Evolutionary conservation across 92 coral and sea anemone genomes (phyloP), one percentile per base, ranked within the genome.

Genomic region (Bergia puertoricense): DNA sequence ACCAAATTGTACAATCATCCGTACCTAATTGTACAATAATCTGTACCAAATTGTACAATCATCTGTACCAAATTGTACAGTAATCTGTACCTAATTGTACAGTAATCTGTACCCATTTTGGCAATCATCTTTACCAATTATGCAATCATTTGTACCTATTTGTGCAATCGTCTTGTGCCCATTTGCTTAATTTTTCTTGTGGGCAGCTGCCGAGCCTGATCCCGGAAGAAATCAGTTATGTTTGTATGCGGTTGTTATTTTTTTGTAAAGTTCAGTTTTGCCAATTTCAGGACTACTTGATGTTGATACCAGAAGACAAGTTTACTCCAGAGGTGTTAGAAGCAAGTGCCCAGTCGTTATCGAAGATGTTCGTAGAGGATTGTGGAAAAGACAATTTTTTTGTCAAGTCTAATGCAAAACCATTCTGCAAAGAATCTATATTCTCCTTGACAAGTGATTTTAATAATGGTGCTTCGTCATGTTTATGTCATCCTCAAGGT

Each of bases 391-490:
- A 97, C 86, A 30, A 92, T 65, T 90, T 92, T 81, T 90, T 72
- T 86, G 92, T 97, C 85, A 94, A 93, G 50, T 77, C 94, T 22
- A 77, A 88, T 48, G 93, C 86, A 22, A 88, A 81, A n/a, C 80
- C 78, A 69, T 81, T 91, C 84, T 97, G 99, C 86, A 93, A 90
- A 67, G 89, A 94, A 66, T 96, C 98, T 37, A 95, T 95, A 44
- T 97, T 97, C 81, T 97, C 99, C 45, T 91, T 97, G 37, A 77
- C 97, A 16, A 95, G 97, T 73, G 91, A 86, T 43, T 90, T 92
- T 85, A 95, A 91, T 77, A 88, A 94, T 87, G 96, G 98, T 76
- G 92, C 93, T 9, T 77, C 89, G 46, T 80, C 99, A 39, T 97
- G 99, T 68, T 89, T 83, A 51, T 97, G 99, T 77, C 90, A 97